Base-by-base conservation (phyloP, 2,113 vertebrate species). In the Xiphias gladius region DNA sequence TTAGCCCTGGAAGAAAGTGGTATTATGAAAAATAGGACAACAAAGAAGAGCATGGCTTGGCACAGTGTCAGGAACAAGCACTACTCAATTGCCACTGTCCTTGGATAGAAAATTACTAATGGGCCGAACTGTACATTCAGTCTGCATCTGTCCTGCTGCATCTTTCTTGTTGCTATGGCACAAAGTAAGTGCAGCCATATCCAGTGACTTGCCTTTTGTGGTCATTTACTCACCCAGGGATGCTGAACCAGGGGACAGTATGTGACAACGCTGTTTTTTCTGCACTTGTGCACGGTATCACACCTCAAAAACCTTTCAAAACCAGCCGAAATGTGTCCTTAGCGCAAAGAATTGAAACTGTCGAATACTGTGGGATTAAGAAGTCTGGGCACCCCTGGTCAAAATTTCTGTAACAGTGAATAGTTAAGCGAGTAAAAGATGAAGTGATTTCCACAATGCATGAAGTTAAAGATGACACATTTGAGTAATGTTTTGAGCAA, bases 21-120 rank as follows among this genome's bases (percentile, higher is more conserved):
- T 78, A 77, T 93, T 92, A 91, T 91, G 89, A 92, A 92, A 93
- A 93, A 94, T 87, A 92, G 83, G 85, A 89, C 82, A 72, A 93
- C 74, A 89, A 79, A 85, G 79, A 82, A 72, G 79, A 83, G 78
- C 74, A 65, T 11, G 64, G 79, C 57, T 84, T 76, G 73, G 82
- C 78, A 58, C 52, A 3, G 80, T 74, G 88, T 88, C 88, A 86
- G 88, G 71, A 81, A 73, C 67, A 83, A 73, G 50, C 78, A 48
- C 81, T 48, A 41, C 84, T 89, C 89, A 91, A 89, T 86, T 79
- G 83, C 63, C 26, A 76, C 35, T 79, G 87, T 89, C 85, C 85
- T 88, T 86, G 83, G 85, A 73, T 63, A 65, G 72, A 85, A 90
- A 90, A 80, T 88, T 62, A 75, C 24, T 73, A 57, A 63, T 66